Conservation (phyloP, 2,888 invertebrate species). For the Chymomyza procnemis region DNA sequence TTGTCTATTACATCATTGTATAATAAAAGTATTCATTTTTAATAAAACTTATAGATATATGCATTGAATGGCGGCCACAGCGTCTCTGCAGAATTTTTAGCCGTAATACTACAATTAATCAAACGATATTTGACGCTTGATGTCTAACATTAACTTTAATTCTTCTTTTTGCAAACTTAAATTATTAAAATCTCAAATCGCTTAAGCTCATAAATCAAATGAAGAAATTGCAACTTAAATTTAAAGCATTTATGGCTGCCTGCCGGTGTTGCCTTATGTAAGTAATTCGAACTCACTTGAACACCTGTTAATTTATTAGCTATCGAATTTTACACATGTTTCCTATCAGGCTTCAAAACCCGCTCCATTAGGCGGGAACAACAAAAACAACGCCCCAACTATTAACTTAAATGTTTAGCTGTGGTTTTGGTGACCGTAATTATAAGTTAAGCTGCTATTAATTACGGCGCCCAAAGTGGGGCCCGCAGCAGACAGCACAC, state of each 20-base stretch:
- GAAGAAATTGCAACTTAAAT: not conserved
- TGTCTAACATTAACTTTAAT: too few relatives aligned
- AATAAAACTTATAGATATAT: too few relatives aligned
- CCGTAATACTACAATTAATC: too few relatives aligned
- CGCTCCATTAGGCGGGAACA: slow-evolving; percentile 10
- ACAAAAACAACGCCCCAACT: slow-evolving; percentile 58
- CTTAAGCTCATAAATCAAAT: not conserved
- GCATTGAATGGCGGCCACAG: too few relatives aligned
- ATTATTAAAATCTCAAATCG: too few relatives aligned
- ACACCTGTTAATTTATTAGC: not conserved
- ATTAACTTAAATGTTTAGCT: slow-evolving; percentile 68
- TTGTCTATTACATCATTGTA: too few relatives aligned
- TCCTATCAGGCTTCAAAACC: not conserved
- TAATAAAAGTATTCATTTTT: too few relatives aligned
- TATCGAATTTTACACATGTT: not conserved
- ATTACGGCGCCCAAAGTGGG: slow-evolving; percentile 60
- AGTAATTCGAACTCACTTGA: not conserved
- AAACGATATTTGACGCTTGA: too few relatives aligned
- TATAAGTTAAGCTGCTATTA: slow-evolving; percentile 75
- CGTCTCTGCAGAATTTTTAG: too few relatives aligned
- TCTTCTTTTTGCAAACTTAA: too few relatives aligned
- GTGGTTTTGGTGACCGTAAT: slow-evolving; percentile 70
- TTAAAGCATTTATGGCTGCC: not conserved
- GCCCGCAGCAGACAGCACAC: not conserved
- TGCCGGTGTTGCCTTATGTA: not conserved